phyloP scores from a whole-genome alignment of 35 echinoderm and acorn worm species.

The Chiridota heheva region DNA sequence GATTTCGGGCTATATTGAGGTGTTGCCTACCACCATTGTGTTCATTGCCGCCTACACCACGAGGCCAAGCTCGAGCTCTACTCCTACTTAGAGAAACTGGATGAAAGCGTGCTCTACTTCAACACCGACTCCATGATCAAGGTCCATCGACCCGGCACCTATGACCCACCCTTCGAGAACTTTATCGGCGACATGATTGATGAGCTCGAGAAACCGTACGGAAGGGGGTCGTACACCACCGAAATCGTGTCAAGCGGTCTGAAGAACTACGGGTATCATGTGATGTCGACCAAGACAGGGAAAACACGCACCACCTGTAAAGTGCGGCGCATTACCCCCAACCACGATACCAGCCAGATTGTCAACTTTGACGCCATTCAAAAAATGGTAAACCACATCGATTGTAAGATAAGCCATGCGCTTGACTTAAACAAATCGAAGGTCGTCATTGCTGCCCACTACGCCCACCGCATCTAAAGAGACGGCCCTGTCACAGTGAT shows the following conservation, averaged over 20 bases:
- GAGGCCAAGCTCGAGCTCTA: conserved; percentile 14
- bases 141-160: not conserved
- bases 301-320: not conserved
- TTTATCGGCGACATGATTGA: conserved; percentile 41
- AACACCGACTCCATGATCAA: conserved; percentile 32
- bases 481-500: no score
- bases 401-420: no score
- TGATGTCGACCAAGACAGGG: not conserved
- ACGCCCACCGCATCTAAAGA: no score
- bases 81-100: not conserved
- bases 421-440: no score
- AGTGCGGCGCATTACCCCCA: conserved; percentile 7
- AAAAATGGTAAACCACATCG: not conserved
- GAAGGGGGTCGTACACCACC: conserved; percentile 14
- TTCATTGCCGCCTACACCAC: not conserved
- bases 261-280: conserved; percentile 43
- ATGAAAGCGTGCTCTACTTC: conserved; percentile 30
- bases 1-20: not conserved
- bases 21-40: not conserved
- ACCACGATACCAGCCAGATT: not conserved
- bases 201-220: not conserved
- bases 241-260: conserved; percentile 13
- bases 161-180: not conserved
- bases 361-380: conserved; percentile 32
- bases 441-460: no score